Base-by-base conservation (phyloP, 2,113 vertebrate species). In the Sander vitreus region DNA sequence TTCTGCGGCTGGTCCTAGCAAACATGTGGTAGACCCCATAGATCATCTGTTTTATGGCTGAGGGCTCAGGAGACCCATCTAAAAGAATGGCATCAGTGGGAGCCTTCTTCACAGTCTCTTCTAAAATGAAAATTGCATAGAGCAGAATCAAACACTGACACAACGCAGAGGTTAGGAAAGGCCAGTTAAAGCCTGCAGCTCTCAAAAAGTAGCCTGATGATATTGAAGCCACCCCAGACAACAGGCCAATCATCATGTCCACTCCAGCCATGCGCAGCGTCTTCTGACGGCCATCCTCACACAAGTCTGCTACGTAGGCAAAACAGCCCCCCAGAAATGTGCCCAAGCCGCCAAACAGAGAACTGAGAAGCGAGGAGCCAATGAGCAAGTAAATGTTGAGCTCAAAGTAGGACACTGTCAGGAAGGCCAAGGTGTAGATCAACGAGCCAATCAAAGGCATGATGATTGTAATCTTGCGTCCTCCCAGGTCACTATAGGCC, bases 271-370 rank as follows among this genome's bases (percentile, higher is more conserved):
- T 98, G 62, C 97, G 96, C 2, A 96, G 89, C 0, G 96, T 99
- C 93, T 96, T 99, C 76, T 96, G 95, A 25, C 90, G 95, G 14
- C 93, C 89, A 25, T 96, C 94, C 0, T 95, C 90, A 36, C 96
- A 97, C 25, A 96, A 81, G 27, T 99, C 98, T 1, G 97, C 97
- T 69, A 99, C 90, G 53, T 97, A 99, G 64, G 98, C 96, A 75
- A 98, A 97, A 77, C 96, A 96, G 65, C 97, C 97, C 2, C 97
- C 97, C 4, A 97, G 87, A 62, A 99, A 96, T 2, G 98, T 96
- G 14, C 96, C 95, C 1, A 95, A 53, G 6, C 97, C 97, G 0
- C 98, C 98, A 54, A 96, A 97, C 59, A 99, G 81, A 6, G 97
- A 95, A 54, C 90, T 93, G 71, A 96, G 1, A 12, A 98, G 92